Base-by-base conservation (phyloP, 1,140 invertebrate genomes). In the Macrostomum lignano region DNA sequence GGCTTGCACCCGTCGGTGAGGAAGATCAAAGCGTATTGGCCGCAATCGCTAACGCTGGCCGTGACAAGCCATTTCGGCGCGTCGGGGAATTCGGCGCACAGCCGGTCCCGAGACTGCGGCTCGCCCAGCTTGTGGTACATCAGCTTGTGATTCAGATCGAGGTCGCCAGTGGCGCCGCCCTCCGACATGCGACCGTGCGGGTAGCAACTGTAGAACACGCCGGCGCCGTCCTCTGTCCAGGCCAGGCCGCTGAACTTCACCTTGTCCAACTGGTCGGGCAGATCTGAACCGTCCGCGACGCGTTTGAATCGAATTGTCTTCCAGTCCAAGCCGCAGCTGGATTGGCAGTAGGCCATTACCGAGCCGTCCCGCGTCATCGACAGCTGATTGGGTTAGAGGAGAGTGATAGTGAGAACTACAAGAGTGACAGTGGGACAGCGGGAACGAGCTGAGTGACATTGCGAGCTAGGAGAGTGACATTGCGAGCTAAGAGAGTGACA, bases 151-250 rank as follows among this genome's bases (percentile, higher is more conserved):
- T 84, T 68, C 47, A 72, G 61, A 51, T 74, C 78, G 36, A 67
- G 64, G 14, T 13, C 68, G 0, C n/a, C n/a, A n/a, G 76, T 86
- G 55, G 86, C 79, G 0, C 75, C 77, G 1, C 84, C 84, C 61
- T 88, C 78, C 17, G 70, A 61, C 48, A 66, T 70, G 28, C 72
- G 73, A 38, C 68, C 61, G 47, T 75, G 70, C 22, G 75, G 46
- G 31, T 35, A n/a, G 22, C n/a, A n/a, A n/a, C n/a, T n/a, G n/a
- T 94, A 94, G 58, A 96, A 94, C 35, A 94, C 65, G 32, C 84
- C 86, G 44, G 71, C 68, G 51, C 91, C 72, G 51, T 94, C 82
- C 46, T 81, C 76, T 22, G 78, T 84, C 84, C 86, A 96, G 1
- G 74, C 65, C 49, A 93, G 67, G 7, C 67, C 63, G 0, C 76